Evolutionary conservation across 92 coral and sea anemone genomes (phyloP), one percentile per base, ranked within the genome.

Genomic region (Heliopora coerulea): DNA sequence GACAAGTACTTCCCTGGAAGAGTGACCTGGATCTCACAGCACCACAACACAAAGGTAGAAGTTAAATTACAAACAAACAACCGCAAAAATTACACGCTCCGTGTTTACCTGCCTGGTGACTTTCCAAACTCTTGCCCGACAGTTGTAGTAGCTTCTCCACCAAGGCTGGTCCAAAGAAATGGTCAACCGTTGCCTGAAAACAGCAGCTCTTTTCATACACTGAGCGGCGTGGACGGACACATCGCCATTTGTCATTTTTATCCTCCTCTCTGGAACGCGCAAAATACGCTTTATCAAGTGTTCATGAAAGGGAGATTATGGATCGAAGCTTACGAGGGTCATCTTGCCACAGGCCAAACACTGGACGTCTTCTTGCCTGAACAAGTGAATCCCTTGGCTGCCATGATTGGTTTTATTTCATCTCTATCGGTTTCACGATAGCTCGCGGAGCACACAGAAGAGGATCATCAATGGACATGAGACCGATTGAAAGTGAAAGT

Each of bases 21-120:
- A 30, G 90, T 87, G 8, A 75, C 78, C 8, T 87, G 96, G 96
- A 79, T 79, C 14, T 54, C 44, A 8, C 25, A 17, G 12, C 20
- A 8, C 17, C 86, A 77, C 9, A 42, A 76, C n/a, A 75, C 91
- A 2, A 79, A 76, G 33, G 91, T 80, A 31, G 84, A 80, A 35
- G 62, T 73, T n/a, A 27, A 25, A 23, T 61, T 80, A 74, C 62
- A 31, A 40, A 63, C 79, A 11, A 61, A 66, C 13, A 60, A 65
- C 56, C 21, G 61, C 15, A 46, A 31, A 3, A 20, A 27, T 13
- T 80, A 59, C 30, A 73, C 80, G 0, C 72, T 72, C 13, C 72
- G 84, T 31, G n/a, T 73, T 11, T 72, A 80, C 52, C 18, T 80
- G 17, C 50, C 84, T 0, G n/a, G 17, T 0, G 84, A 80, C 50